Conservation (phyloP, 2,113 vertebrate genomes). For the Myiagra hebetior region DNA sequence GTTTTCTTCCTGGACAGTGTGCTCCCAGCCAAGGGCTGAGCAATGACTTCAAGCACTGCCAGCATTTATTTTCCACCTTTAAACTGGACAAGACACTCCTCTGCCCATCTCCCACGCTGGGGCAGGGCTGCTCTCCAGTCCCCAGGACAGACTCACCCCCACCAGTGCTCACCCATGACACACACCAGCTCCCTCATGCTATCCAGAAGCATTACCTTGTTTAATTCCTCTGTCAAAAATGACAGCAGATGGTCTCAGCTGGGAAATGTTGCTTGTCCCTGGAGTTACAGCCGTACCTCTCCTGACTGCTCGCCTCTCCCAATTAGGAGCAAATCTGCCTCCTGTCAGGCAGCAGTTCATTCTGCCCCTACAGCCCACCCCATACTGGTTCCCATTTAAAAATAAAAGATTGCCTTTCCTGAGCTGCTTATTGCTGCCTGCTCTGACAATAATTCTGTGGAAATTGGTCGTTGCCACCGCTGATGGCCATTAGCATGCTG, state of each 20-base stretch:
- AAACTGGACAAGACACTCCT: not conserved
- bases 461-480: constrained; percentile 53
- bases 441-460: constrained; percentile 56
- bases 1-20: not conserved
- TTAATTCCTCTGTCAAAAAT: not conserved
- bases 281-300: not conserved
- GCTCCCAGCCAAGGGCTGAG: not conserved
- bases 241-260: constrained; percentile 28
- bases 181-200: not conserved
- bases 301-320: constrained; percentile 11
- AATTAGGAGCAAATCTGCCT: constrained; percentile 48
- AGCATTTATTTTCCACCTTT: not conserved
- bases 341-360: constrained; percentile 24
- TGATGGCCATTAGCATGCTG: constrained; percentile 61
- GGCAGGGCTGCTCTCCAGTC: not conserved
- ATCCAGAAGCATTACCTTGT: not conserved
- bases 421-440: constrained; percentile 44
- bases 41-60: not conserved
- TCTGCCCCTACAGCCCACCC: constrained; percentile 2
- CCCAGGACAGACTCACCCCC: not conserved
- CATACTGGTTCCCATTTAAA: constrained; percentile 20
- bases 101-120: not conserved
- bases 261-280: not conserved
- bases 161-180: fast-evolving
- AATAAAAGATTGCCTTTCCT: constrained; percentile 55